Conservation (phyloP, 1,140 invertebrate genomes). For the Wasmannia auropunctata region DNA sequence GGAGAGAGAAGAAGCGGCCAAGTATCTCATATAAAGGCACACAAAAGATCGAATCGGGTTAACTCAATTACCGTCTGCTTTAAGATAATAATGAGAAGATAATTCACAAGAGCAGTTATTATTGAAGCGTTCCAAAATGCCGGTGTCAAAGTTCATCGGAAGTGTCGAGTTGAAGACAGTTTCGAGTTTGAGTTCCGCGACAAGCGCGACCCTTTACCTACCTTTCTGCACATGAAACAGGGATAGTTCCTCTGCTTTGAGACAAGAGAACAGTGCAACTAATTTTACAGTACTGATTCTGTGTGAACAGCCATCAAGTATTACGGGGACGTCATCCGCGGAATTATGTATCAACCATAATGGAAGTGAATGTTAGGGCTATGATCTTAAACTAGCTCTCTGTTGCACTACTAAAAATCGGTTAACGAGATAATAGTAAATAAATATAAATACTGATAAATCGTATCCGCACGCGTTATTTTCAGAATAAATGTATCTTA, state of each 20-base stretch:
- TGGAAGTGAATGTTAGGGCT: slow-evolving; percentile 1
- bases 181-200: slow-evolving; percentile 42
- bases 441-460: background rate
- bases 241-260: slow-evolving; percentile 31
- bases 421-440: background rate
- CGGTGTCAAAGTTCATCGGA: slow-evolving; percentile 48
- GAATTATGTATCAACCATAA: slow-evolving; percentile 8
- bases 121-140: slow-evolving; percentile 59
- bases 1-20: background rate
- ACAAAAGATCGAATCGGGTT: slow-evolving; percentile 51
- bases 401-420: background rate
- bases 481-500: background rate
- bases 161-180: slow-evolving; percentile 54
- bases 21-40: background rate
- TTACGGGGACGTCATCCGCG: slow-evolving; percentile 1
- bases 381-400: background rate
- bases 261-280: slow-evolving; percentile 31
- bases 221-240: slow-evolving; percentile 35
- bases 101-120: slow-evolving; percentile 64
- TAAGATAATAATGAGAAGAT: slow-evolving; percentile 67
- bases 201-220: slow-evolving; percentile 43
- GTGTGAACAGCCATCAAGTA: slow-evolving; percentile 21
- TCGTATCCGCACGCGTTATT: background rate
- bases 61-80: slow-evolving; percentile 64
- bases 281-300: slow-evolving; percentile 53